These are phyloP conservation scores for Pantherophis guttatus DNA, from an alignment of 2,113 vertebrate species.

Conservation along the genomic window DNA sequence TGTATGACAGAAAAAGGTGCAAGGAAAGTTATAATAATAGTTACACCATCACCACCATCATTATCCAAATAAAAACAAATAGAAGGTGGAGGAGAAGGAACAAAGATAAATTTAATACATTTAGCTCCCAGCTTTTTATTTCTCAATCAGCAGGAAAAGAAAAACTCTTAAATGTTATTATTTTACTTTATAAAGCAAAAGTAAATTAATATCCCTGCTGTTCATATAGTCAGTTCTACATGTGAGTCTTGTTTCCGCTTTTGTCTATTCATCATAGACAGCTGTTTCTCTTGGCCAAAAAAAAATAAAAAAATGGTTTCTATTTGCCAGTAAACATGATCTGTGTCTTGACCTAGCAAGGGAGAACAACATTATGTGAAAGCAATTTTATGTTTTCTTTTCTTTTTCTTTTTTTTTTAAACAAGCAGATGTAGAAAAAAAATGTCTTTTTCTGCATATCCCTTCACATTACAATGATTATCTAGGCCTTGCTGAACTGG, in stretches of 20 bases:
- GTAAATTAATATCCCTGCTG: conserved; percentile 3
- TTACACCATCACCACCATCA: conserved; percentile 14
- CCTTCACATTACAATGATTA: neutral
- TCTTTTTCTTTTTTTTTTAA: neutral
- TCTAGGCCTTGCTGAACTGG: neutral
- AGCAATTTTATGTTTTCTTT: neutral
- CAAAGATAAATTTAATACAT: conserved; percentile 41
- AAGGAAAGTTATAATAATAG: conserved; percentile 54
- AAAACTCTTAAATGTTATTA: conserved; percentile 30
- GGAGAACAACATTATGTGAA: neutral
- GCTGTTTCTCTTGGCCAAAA: neutral
- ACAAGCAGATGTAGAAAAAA: neutral
- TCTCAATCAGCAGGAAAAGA: conserved; percentile 11
- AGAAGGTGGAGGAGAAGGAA: neutral
- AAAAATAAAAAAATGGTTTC: neutral
- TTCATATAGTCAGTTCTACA: neutral
- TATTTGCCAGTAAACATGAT: neutral
- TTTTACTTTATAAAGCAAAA: conserved; percentile 28
- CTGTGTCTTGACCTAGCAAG: neutral
- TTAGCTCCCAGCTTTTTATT: conserved; percentile 31
- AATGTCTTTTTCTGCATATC: neutral
- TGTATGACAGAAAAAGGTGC: conserved; percentile 59
- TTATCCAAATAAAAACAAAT: conserved; percentile 31
- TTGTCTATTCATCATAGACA: neutral
- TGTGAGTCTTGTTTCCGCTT: neutral